These are phyloP conservation scores for Actias luna DNA, from an alignment of 2,888 invertebrate species.

Conservation along the genomic window DNA sequence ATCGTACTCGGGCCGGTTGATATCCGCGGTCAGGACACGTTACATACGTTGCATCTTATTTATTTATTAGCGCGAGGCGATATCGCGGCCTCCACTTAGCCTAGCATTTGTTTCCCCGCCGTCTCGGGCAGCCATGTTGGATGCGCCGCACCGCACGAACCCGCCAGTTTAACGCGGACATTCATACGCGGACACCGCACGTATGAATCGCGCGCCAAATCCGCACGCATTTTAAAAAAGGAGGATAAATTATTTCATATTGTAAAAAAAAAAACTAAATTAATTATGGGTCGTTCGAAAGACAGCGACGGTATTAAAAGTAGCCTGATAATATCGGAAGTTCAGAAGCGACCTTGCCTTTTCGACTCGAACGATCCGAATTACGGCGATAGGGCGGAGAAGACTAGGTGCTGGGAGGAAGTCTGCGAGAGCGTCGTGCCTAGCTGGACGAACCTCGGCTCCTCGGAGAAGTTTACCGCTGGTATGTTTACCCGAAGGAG, in stretches of 20 bases:
- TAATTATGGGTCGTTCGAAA: slow-evolving; percentile 65
- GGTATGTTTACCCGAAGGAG: slow-evolving; percentile 61
- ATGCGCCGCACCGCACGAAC: slow-evolving; percentile 52
- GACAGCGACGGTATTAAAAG: slow-evolving; percentile 72
- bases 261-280: slow-evolving; percentile 22
- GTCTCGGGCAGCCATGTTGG: slow-evolving; percentile 65
- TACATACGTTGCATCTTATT: slow-evolving; percentile 55
- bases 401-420: slow-evolving; percentile 74
- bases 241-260: slow-evolving; percentile 24
- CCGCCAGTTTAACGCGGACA: slow-evolving; percentile 76
- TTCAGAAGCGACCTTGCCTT: slow-evolving; percentile 67
- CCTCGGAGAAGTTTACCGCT: slow-evolving; percentile 67
- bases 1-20: slow-evolving; percentile 11
- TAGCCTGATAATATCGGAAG: slow-evolving; percentile 64
- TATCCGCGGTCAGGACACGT: slow-evolving; percentile 20
- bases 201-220: slow-evolving; percentile 31
- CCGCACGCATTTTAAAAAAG: slow-evolving; percentile 19
- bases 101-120: slow-evolving; percentile 63
- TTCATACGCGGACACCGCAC: slow-evolving; percentile 58
- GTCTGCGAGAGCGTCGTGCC: slow-evolving; percentile 73
- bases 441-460: slow-evolving; percentile 63
- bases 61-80: slow-evolving; percentile 72
- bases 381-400: slow-evolving; percentile 72
- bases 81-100: slow-evolving; percentile 55
- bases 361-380: slow-evolving; percentile 69